Conservation (phyloP, 1,140 invertebrate genomes). For the Cotesia glomerata region DNA sequence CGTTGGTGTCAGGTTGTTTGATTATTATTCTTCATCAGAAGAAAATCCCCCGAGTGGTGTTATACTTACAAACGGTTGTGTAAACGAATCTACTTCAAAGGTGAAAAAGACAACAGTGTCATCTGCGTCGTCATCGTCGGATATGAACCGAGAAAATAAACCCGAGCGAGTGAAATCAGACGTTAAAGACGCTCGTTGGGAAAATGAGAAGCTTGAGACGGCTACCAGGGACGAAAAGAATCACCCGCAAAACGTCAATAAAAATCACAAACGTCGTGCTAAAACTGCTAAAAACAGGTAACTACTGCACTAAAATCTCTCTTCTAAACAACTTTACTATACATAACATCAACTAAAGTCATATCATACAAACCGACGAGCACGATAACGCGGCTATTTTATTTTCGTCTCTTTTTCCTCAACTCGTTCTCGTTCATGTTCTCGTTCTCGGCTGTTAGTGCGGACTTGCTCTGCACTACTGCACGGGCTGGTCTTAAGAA, state of each 20-base stretch:
- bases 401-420: not conserved
- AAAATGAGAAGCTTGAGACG: conserved; percentile 11
- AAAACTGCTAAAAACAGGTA: conserved; percentile 60
- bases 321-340: not conserved
- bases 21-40: conserved; percentile 43
- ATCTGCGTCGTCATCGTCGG: too few species aligned
- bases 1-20: conserved; percentile 38
- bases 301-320: conserved; percentile 10
- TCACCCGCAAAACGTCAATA: conserved; percentile 33
- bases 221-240: not conserved
- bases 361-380: conserved; percentile 28
- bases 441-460: not conserved
- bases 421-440: too few species aligned
- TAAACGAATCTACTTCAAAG: conserved; percentile 28
- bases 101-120: not conserved
- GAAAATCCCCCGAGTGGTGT: conserved; percentile 44
- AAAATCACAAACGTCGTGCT: conserved; percentile 49
- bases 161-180: conserved; percentile 5
- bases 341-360: not conserved
- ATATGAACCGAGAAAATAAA: not conserved
- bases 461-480: conserved; percentile 3
- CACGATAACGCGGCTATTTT: conserved; percentile 34
- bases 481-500: conserved; percentile 10
- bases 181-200: conserved; percentile 1
- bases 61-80: conserved; percentile 40